Conservation (phyloP, 2,888 invertebrate genomes). For the Coecobrya sp. region DNA sequence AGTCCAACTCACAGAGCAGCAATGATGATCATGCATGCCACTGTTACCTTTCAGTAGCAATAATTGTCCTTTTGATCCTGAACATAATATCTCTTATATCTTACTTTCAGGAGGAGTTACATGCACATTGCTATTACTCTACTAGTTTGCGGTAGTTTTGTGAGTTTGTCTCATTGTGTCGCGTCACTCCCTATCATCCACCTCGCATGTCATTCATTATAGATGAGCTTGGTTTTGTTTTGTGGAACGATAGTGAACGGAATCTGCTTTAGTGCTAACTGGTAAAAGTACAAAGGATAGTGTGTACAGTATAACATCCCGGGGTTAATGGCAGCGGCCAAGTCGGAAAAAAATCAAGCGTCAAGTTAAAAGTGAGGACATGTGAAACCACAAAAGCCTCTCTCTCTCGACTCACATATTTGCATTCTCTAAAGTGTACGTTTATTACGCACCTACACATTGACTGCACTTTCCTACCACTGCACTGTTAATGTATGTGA, state of each 20-base stretch:
- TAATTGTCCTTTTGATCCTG: not conserved
- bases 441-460: no score
- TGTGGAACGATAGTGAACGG: not conserved
- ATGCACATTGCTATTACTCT: not conserved
- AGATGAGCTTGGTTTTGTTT: slow-evolving; percentile 41
- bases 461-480: no score
- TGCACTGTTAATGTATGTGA: no score
- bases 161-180: not conserved
- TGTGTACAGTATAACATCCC: no score
- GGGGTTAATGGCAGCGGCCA: not conserved
- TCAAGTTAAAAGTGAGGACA: slow-evolving; percentile 43
- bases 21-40: no score
- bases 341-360: not conserved
- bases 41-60: not conserved
- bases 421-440: not conserved
- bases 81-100: no score
- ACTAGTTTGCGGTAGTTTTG: not conserved
- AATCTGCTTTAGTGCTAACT: not conserved
- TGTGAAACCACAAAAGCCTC: slow-evolving; percentile 35
- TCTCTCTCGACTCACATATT: not conserved
- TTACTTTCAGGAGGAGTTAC: no score
- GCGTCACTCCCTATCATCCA: not conserved
- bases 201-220: slow-evolving; percentile 51
- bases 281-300: not conserved
- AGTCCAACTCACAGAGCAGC: not conserved